phyloP scores from a whole-genome alignment of 2,888 invertebrate species.

The Drosophila vallismaia region DNA sequence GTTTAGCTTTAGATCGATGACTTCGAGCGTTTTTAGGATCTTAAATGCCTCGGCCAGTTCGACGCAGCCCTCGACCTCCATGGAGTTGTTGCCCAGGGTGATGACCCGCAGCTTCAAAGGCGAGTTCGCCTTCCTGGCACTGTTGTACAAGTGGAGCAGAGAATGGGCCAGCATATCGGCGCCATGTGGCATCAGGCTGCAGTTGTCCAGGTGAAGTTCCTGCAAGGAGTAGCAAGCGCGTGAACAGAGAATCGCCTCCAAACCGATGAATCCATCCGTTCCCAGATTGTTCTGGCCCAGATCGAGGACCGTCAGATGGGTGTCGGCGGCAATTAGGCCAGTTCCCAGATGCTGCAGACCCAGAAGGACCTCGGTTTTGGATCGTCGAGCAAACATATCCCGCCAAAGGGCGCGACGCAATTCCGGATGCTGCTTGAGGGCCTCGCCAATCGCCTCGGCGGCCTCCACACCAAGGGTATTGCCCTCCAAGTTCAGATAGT shows the following conservation, averaged over 20 bases:
- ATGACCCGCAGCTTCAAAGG: neutral
- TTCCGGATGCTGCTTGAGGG: neutral
- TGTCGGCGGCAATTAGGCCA: neutral
- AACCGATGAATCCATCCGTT: neutral
- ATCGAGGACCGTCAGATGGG: neutral
- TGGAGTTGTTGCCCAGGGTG: neutral
- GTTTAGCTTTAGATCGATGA: neutral
- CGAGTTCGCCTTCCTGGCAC: neutral
- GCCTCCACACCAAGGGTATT: neutral
- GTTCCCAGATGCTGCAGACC: neutral
- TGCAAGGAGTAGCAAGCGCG: neutral
- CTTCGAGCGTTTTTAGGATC: neutral
- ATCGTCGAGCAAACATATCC: neutral
- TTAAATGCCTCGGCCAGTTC: neutral
- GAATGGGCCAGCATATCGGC: neutral
- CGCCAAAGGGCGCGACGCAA: neutral
- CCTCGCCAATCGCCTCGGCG: neutral
- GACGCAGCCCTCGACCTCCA: neutral
- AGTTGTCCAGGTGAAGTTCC: neutral
- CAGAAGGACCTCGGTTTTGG: neutral
- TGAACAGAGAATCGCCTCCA: neutral
- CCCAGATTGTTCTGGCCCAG: neutral
- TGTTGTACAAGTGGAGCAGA: neutral
- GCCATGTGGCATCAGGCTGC: conserved; percentile 1
- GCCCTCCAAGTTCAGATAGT: neutral